Evolutionary conservation across 2,888 invertebrate species (phyloP).

Genomic region (Anthophora plumipes): DNA sequence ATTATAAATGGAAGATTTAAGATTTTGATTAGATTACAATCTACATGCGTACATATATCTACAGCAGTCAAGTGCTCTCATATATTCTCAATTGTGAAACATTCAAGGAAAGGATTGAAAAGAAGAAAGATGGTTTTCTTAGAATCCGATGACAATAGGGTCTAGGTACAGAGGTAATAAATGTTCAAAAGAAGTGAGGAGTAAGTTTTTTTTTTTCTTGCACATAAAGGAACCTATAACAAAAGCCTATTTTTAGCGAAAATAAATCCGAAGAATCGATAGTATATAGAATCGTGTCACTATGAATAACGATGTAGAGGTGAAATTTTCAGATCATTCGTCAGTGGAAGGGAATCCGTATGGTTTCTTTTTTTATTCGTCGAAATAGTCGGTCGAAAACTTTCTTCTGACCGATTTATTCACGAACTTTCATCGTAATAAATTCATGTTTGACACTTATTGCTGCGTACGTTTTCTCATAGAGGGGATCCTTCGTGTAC

Average conservation of each 20-base stretch:
- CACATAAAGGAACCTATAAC: background rate
- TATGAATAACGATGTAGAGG: conserved; percentile 18
- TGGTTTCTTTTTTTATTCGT: conserved; percentile 8
- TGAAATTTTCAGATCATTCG: conserved; percentile 9
- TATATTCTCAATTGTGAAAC: too few relatives aligned
- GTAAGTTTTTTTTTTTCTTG: background rate
- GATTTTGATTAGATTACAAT: too few relatives aligned
- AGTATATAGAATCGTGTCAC: background rate
- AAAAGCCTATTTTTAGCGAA: background rate
- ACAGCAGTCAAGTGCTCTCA: too few relatives aligned
- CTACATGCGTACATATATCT: too few relatives aligned
- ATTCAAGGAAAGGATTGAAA: too few relatives aligned
- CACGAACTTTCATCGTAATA: conserved; percentile 39
- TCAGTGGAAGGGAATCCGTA: background rate
- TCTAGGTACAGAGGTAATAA: background rate
- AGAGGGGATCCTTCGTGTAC: background rate
- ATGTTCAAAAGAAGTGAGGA: background rate
- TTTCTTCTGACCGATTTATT: conserved; percentile 46
- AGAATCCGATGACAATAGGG: too few relatives aligned
- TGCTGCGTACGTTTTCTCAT: conserved; percentile 19
- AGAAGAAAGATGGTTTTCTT: too few relatives aligned
- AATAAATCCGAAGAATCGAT: background rate
- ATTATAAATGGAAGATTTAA: background rate
- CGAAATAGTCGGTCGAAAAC: conserved; percentile 23
- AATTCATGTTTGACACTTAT: conserved; percentile 52